Evolutionary conservation across 2,888 invertebrate species (phyloP).

Genomic region (Andrena bucephala): DNA sequence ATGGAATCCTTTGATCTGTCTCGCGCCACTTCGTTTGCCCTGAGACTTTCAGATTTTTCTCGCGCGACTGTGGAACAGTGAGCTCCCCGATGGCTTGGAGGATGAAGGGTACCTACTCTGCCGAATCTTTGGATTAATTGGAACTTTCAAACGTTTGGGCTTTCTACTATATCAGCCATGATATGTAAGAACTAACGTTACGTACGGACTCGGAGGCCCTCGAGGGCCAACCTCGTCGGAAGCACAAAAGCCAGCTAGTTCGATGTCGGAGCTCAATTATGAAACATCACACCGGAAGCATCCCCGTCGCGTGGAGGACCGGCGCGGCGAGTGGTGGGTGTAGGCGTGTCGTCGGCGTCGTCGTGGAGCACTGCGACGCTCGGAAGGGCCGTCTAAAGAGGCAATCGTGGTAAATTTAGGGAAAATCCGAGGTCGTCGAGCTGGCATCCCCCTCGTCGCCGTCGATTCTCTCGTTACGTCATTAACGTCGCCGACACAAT

Average conservation of each 20-base stretch:
- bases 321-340: not conserved
- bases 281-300: conserved; percentile 12
- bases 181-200: no score
- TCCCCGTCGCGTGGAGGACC: not conserved
- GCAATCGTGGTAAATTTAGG: conserved; percentile 62
- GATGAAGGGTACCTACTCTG: not conserved
- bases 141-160: no score
- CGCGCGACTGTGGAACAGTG: not conserved
- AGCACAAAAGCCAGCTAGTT: not conserved
- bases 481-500: conserved; percentile 78
- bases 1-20: conserved; percentile 21
- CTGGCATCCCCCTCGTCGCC: conserved; percentile 31
- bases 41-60: not conserved
- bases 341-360: conserved; percentile 2
- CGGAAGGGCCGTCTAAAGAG: conserved; percentile 34
- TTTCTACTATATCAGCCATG: no score
- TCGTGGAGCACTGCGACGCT: conserved; percentile 11
- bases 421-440: conserved; percentile 54
- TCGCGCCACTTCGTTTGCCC: not conserved
- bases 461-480: conserved; percentile 78
- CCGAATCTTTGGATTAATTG: no score
- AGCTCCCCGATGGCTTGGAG: not conserved
- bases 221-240: not conserved
- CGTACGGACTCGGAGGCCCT: no score
- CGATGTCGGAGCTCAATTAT: conserved; percentile 36